These are phyloP conservation scores for Petaurus breviceps DNA, from an alignment of 2,113 vertebrate genomes.

Conservation along the genomic window DNA sequence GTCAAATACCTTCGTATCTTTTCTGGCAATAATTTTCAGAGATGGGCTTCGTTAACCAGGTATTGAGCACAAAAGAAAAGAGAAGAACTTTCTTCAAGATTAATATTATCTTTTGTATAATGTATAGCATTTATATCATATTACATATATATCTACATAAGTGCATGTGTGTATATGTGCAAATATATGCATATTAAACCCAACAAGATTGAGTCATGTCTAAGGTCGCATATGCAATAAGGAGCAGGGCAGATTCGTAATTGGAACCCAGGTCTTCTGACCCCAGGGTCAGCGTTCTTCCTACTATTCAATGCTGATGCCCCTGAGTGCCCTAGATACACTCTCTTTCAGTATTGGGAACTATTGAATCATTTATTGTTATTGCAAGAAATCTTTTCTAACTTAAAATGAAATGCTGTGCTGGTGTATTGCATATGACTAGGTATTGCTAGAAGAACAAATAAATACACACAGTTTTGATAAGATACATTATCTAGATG, in stretches of 20 bases:
- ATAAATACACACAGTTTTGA: background rate
- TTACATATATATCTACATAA: background rate
- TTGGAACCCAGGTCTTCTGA: background rate
- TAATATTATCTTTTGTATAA: background rate
- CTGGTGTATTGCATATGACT: background rate
- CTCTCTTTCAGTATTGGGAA: background rate
- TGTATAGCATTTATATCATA: background rate
- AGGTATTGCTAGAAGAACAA: background rate
- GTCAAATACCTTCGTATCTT: background rate
- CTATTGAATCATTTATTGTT: background rate
- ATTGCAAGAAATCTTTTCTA: background rate
- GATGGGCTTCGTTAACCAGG: background rate
- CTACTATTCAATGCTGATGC: background rate
- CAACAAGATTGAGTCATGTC: background rate
- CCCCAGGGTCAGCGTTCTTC: background rate
- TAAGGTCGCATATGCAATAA: background rate
- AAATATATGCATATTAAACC: background rate
- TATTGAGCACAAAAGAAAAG: background rate
- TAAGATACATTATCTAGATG: too few relatives aligned
- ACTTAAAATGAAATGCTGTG: background rate
- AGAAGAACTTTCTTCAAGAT: background rate
- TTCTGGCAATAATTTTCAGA: background rate
- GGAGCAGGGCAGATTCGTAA: background rate
- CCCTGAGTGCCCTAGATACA: background rate
- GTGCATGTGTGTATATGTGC: background rate